A percentile compares a stretch with the other conserved stretches of the same genome.
Evolutionary conservation across 1,140 invertebrate species (phyloP).

Genomic region (Archegozetes longisetosus): DNA sequence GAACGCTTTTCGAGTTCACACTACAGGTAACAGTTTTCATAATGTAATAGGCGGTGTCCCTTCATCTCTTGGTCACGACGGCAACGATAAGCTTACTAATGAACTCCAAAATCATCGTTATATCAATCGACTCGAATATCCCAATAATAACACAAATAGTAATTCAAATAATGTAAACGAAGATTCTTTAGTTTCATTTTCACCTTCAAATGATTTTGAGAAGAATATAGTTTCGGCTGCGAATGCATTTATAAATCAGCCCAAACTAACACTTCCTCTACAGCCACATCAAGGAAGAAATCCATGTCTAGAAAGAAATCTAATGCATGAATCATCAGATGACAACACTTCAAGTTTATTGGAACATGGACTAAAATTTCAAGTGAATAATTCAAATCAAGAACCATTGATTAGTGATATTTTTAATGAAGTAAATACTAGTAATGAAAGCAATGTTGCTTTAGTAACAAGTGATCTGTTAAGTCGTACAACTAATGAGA

Average conservation of each 20-base stretch:
- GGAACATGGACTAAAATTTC: constrained; percentile 34
- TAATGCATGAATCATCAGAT: constrained; percentile 44
- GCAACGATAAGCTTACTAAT: not conserved
- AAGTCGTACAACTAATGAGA: constrained; percentile 15
- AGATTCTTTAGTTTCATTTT: not conserved
- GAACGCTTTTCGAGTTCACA: not conserved
- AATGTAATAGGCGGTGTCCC: not conserved
- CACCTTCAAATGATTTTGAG: not conserved
- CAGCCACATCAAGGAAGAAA: constrained; percentile 75
- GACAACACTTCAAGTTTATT: constrained; percentile 47
- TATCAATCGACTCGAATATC: not conserved
- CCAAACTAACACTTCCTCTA: constrained; percentile 30
- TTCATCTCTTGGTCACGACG: not conserved
- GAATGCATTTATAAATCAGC: not conserved
- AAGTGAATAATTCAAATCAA: constrained; percentile 37
- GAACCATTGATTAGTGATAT: constrained; percentile 25
- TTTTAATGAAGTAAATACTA: constrained; percentile 28
- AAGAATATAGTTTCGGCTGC: not conserved
- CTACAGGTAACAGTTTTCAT: not conserved
- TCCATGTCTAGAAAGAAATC: constrained; percentile 70
- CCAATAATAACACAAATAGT: not conserved
- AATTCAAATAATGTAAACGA: not conserved
- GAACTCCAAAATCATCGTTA: not conserved
- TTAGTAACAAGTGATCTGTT: constrained; percentile 28
- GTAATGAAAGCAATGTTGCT: constrained; percentile 26